phyloP scores from a whole-genome alignment of 1,140 invertebrate genomes.

The Drosophila tsacasi region DNA sequence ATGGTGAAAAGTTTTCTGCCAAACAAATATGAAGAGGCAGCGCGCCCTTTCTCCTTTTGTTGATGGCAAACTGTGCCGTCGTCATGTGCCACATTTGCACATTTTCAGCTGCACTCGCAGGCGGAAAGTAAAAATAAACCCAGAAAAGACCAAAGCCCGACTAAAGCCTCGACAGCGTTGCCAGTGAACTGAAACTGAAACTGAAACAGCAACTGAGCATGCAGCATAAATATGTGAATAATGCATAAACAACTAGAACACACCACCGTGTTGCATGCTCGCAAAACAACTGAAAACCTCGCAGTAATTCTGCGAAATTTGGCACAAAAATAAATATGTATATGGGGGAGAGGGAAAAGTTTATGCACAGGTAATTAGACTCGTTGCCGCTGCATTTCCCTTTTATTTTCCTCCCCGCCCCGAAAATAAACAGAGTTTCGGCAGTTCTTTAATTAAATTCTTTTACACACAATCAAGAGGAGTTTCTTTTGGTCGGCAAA shows the following conservation, averaged over 20 bases:
- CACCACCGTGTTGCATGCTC: constrained; percentile 58
- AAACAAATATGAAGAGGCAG: constrained; percentile 41
- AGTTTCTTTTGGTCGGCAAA: constrained; percentile 58
- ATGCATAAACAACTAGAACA: constrained; percentile 71
- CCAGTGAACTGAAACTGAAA: constrained; percentile 41
- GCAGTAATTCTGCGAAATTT: constrained; percentile 56
- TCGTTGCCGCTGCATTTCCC: constrained; percentile 17
- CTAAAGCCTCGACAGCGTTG: constrained; percentile 7
- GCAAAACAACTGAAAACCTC: constrained; percentile 21
- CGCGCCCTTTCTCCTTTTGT: constrained; percentile 56
- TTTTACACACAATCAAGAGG: constrained; percentile 30
- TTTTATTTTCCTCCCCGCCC: neutral
- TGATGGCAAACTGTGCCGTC: constrained; percentile 75
- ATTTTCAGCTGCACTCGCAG: constrained; percentile 14
- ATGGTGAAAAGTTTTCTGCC: constrained; percentile 17
- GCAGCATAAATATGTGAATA: constrained; percentile 73
- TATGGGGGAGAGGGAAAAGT: constrained; percentile 32
- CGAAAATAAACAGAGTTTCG: constrained; percentile 19
- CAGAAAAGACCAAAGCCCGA: neutral
- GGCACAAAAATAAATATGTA: constrained; percentile 34
- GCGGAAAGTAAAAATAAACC: constrained; percentile 65
- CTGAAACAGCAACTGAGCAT: constrained; percentile 61
- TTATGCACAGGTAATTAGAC: constrained; percentile 55
- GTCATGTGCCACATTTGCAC: constrained; percentile 78
- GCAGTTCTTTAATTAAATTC: constrained; percentile 68